Percentiles rank a stretch among this genome's conserved stretches.
phyloP scores from a whole-genome alignment of 2,113 vertebrate species.

The Drymodes brunneopygia region DNA sequence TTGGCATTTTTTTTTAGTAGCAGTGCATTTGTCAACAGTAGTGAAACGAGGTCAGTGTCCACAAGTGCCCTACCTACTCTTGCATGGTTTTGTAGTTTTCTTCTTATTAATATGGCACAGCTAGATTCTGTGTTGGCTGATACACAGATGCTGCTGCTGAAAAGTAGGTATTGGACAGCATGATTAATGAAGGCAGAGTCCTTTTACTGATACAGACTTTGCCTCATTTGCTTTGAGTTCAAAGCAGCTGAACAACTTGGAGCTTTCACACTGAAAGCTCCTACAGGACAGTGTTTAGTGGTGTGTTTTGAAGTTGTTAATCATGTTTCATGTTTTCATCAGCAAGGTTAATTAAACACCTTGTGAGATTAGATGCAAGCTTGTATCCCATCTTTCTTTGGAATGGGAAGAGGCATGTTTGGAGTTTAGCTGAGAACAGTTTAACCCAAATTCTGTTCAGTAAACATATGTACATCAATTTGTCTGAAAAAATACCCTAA shows the following conservation, averaged over 20 bases:
- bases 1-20: not conserved
- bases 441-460: not conserved
- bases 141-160: not conserved
- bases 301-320: conserved; percentile 28
- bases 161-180: not conserved
- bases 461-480: not conserved
- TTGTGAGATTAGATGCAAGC: not conserved
- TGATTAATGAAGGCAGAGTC: conserved; percentile 45
- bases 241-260: not conserved
- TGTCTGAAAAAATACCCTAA: not conserved
- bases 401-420: not conserved
- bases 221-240: conserved; percentile 39
- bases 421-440: not conserved
- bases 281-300: not conserved
- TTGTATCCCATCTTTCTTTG: conserved; percentile 1
- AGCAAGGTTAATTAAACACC: conserved; percentile 49
- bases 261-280: not conserved
- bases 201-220: not conserved
- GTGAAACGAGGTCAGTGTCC: not conserved
- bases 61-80: not conserved
- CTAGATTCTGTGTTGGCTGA: not conserved
- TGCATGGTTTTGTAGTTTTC: not conserved
- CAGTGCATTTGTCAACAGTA: not conserved
- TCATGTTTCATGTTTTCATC: conserved; percentile 35
- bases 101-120: not conserved